Conservation (phyloP, 2,113 vertebrate genomes). For the Crypturellus undulatus region DNA sequence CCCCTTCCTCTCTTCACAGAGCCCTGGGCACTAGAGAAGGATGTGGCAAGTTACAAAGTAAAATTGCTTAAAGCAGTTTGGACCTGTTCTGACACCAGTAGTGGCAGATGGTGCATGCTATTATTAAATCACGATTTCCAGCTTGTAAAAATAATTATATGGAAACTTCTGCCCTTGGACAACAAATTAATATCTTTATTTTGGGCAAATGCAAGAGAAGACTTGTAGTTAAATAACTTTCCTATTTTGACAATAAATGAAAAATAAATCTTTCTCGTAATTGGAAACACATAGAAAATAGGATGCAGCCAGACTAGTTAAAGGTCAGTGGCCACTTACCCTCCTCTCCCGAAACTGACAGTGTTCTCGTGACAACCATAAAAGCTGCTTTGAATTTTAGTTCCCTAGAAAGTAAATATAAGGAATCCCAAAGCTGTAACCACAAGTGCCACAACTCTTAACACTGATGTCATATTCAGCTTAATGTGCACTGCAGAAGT, state of each 20-base stretch:
- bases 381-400: conserved; percentile 73
- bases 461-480: conserved; percentile 21
- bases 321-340: conserved; percentile 52
- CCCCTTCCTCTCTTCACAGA: not conserved
- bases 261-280: conserved; percentile 16
- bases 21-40: not conserved
- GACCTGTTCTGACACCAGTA: not conserved
- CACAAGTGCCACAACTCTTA: conserved; percentile 63
- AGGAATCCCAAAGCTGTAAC: conserved; percentile 56
- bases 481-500: conserved; percentile 28
- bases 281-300: conserved; percentile 57
- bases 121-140: conserved; percentile 42
- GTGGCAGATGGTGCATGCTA: not conserved
- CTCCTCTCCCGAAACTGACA: conserved; percentile 54
- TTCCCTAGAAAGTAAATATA: conserved; percentile 75
- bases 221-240: conserved; percentile 28
- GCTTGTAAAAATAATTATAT: not conserved
- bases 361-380: conserved; percentile 58
- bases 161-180: conserved; percentile 6
- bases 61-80: not conserved
- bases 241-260: not conserved
- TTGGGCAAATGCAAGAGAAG: not conserved
- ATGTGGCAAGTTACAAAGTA: not conserved
- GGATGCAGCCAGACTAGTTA: conserved; percentile 25
- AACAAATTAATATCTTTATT: conserved; percentile 16